phyloP scores from a whole-genome alignment of 2,797 vertebrate genomes.

The Scolopax bukidnonensis region DNA sequence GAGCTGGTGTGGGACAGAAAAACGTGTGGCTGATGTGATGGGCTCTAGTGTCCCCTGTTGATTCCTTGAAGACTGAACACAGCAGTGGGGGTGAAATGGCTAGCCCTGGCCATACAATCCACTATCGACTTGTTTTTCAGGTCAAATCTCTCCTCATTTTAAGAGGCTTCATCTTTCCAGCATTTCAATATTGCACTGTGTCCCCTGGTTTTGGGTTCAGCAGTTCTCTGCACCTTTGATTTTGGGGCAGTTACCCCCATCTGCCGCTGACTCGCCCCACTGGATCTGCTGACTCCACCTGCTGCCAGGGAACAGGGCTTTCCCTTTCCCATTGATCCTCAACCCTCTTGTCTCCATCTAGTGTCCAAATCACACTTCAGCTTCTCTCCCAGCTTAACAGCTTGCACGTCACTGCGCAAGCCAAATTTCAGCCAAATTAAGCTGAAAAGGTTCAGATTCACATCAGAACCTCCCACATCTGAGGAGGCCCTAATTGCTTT shows the following conservation, averaged over 20 bases:
- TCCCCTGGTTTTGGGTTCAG: not conserved
- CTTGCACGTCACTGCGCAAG: not conserved
- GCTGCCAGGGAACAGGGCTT: not conserved
- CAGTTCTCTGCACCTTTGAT: not conserved
- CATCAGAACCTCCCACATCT: not conserved
- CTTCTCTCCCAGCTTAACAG: not conserved
- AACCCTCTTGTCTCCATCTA: constrained; percentile 60
- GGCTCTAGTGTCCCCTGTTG: not conserved
- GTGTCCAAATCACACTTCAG: not conserved
- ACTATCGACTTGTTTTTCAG: not conserved
- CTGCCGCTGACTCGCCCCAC: accelerated
- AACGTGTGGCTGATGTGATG: not conserved
- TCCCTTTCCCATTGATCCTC: not conserved
- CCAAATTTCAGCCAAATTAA: not conserved
- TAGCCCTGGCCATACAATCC: not conserved
- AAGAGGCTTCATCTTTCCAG: not conserved
- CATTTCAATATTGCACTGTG: not conserved
- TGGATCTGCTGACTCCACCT: not conserved
- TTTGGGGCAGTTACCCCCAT: not conserved
- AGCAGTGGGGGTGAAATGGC: not conserved
- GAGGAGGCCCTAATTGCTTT: not conserved
- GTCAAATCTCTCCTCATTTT: not conserved
- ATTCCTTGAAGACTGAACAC: not conserved
- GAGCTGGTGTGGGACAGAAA: not conserved
- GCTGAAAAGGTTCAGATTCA: not conserved